Percentiles rank a stretch among this genome's conserved stretches.
Evolutionary conservation across 2,797 vertebrate species (phyloP).

Genomic region (Rhinella marina): DNA sequence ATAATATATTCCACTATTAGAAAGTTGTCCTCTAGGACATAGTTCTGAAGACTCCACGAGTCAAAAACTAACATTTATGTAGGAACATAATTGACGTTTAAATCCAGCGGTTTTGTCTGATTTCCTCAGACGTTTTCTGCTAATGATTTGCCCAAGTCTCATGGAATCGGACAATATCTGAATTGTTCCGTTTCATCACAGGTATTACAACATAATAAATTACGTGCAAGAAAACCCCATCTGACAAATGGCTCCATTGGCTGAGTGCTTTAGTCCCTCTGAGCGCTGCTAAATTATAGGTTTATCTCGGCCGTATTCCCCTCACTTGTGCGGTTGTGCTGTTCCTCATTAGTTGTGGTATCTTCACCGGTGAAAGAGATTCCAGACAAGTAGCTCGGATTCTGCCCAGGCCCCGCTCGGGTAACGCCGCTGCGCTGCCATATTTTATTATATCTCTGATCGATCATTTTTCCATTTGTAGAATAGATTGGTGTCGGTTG

Average conservation of each 20-base stretch:
- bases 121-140: conserved; percentile 31
- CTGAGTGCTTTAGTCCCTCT: conserved; percentile 38
- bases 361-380: conserved; percentile 49
- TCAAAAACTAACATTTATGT: conserved; percentile 12
- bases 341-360: conserved; percentile 59
- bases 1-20: neutral
- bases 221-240: conserved; percentile 65
- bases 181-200: conserved; percentile 51
- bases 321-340: conserved; percentile 52
- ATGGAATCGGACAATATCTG: conserved; percentile 48
- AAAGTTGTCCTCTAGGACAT: neutral
- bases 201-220: conserved; percentile 62
- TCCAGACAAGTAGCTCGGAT: conserved; percentile 43
- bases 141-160: conserved; percentile 38
- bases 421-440: conserved; percentile 10
- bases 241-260: conserved; percentile 62
- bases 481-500: conserved; percentile 62
- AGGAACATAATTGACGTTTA: neutral
- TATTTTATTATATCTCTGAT: conserved; percentile 65
- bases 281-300: conserved; percentile 49
- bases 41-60: conserved; percentile 12
- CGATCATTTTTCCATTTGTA: conserved; percentile 64
- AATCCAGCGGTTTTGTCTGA: conserved; percentile 29
- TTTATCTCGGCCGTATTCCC: conserved; percentile 56
- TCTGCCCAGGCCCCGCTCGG: conserved; percentile 18